Evolutionary conservation across 2,888 invertebrate genomes (phyloP), one percentile per base, ranked within the genome.

Genomic region (Buathra laborator): DNA sequence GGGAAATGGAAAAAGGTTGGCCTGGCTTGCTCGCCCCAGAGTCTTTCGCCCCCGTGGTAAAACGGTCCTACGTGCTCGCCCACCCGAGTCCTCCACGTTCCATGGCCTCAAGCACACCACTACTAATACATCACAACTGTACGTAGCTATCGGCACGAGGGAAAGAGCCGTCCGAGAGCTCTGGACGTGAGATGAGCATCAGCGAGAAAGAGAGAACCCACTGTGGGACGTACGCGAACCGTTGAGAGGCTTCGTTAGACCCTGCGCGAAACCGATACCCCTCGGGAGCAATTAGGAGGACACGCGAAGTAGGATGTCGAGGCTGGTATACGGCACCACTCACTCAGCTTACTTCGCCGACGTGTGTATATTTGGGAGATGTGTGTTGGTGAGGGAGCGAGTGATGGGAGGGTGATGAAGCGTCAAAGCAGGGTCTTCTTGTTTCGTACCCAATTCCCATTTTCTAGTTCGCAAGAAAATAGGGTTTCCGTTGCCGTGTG

Each of bases 171-270:
- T 56, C 51, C 24, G 32, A 62, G 32, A 67, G 72, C 43, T 44
- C 64, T 56, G 51, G 46, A n/a, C 77, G 7, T 48, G 32, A 66
- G 71, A 82, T 32, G 59, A 75, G 59, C 66, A 56, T 82, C 71
- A 32, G 56, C 77, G 44, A 72, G 77, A 44, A 78, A 72, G 51
- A 71, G 68, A 53, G 74, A 62, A 78, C 16, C 51, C 14, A 32
- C 66, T 12, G 48, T 48, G 43, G 10, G 48, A 51, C 46, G 56
- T 67, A 10, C 43, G 24, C 46, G 59, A 44, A 77, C 46, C 68
- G 53, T 81, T 81, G 78, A 76, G 79, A 78, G 81, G 78, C 81
- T 85, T 85, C 82, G 85, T 85, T 82, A 82, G 79, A 82, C 79
- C 70, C 78, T 75, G 19, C 29, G 79, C 67, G 71, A 82, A 85